Conservation (phyloP, 2,797 vertebrate species). For the Falco naumanni region DNA sequence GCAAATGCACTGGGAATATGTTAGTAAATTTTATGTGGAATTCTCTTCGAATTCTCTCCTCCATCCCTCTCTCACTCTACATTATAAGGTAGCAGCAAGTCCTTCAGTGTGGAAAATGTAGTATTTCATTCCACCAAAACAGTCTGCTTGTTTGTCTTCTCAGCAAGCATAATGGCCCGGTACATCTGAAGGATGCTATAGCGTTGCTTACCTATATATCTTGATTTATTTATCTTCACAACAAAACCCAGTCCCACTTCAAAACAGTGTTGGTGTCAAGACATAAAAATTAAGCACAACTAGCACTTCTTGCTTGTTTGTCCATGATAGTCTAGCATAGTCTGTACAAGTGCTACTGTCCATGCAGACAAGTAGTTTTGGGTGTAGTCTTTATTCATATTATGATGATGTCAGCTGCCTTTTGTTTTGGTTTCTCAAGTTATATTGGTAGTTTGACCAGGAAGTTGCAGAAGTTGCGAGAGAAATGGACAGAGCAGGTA, state of each 20-base stretch:
- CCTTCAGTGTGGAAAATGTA: neutral
- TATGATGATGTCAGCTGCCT: too few species aligned
- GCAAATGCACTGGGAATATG: neutral
- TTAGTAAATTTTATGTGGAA: neutral
- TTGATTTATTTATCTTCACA: neutral
- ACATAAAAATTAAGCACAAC: neutral
- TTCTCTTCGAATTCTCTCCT: neutral
- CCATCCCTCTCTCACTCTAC: neutral
- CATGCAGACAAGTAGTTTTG: neutral
- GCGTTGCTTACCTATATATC: neutral
- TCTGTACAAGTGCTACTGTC: neutral
- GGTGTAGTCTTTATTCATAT: neutral
- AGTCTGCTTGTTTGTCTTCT: neutral
- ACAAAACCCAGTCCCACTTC: neutral
- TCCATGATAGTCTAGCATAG: neutral
- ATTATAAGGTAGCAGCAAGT: neutral
- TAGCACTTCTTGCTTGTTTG: neutral
- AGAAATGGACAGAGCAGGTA: neutral
- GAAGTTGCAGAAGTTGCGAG: neutral
- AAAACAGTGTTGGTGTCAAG: neutral
- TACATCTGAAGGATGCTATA: rapidly evolving
- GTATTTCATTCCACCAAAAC: neutral
- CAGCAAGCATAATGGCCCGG: neutral
- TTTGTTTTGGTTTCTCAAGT: neutral
- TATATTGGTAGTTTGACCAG: neutral